Conservation (phyloP, 2,888 invertebrate species). For the Julus scandinavius region DNA sequence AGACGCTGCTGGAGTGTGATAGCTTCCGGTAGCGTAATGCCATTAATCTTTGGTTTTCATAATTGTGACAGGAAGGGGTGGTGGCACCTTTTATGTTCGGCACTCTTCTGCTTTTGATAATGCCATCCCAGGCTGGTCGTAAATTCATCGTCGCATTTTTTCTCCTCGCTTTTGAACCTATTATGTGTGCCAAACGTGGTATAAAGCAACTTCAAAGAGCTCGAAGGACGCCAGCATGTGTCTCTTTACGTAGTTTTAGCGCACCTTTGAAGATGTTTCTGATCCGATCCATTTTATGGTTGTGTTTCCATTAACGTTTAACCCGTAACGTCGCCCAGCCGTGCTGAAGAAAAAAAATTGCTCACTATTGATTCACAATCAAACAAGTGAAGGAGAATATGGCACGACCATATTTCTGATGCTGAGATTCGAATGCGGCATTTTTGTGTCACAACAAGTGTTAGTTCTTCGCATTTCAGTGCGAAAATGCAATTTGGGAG, state of each 20-base stretch:
- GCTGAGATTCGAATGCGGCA: neutral
- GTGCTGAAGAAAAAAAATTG: neutral
- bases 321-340: neutral
- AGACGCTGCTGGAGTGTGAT: neutral
- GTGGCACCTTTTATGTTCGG: neutral
- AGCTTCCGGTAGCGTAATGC: neutral
- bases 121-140: neutral
- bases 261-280: slow-evolving; percentile 13
- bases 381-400: neutral
- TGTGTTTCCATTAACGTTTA: slow-evolving; percentile 39
- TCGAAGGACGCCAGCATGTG: neutral
- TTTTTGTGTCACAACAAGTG: neutral
- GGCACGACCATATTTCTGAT: neutral
- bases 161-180: slow-evolving; percentile 23
- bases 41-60: slow-evolving; percentile 3
- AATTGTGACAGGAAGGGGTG: slow-evolving; percentile 6
- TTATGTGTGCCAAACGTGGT: neutral
- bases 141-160: slow-evolving; percentile 18
- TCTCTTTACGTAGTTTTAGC: neutral
- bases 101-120: slow-evolving; percentile 23
- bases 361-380: slow-evolving; percentile 17
- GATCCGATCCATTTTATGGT: slow-evolving; percentile 37
- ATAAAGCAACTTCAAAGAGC: slow-evolving; percentile 3
- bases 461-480: neutral
- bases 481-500: slow-evolving; percentile 3